phyloP scores from a whole-genome alignment of 2,888 invertebrate genomes.

The Euproctis similis region DNA sequence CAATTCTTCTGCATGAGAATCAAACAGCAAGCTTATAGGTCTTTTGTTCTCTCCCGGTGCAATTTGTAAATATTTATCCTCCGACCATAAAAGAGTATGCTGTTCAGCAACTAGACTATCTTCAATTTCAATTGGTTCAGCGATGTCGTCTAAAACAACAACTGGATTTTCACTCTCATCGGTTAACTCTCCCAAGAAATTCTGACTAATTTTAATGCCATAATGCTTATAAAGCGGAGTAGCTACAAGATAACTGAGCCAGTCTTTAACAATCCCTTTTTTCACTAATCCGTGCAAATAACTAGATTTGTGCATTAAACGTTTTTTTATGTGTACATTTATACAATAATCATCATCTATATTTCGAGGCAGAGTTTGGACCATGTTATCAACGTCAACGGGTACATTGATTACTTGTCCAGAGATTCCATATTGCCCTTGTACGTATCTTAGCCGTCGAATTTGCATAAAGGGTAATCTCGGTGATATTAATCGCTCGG shows the following conservation, averaged over 20 bases:
- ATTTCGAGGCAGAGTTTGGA: not conserved
- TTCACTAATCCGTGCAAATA: too few relatives aligned
- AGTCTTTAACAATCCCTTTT: not conserved
- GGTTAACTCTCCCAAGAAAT: conserved; percentile 3
- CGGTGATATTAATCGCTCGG: conserved; percentile 25
- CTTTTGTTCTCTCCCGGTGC: conserved; percentile 6
- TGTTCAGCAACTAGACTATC: conserved; percentile 3
- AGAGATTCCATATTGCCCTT: conserved; percentile 23
- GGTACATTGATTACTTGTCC: conserved; percentile 32
- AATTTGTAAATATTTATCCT: conserved; percentile 5
- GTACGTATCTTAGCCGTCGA: conserved; percentile 22
- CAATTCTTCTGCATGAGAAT: conserved; percentile 14
- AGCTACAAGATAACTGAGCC: too few relatives aligned
- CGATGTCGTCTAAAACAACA: conserved; percentile 1
- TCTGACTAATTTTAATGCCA: conserved; percentile 2
- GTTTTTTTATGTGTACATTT: not conserved
- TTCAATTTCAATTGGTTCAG: conserved; percentile 1
- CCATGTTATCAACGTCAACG: conserved; percentile 14
- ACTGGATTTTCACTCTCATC: conserved; percentile 5
- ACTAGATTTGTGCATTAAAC: too few relatives aligned
- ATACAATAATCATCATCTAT: not conserved
- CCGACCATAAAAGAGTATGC: conserved; percentile 12
- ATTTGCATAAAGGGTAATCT: conserved; percentile 30
- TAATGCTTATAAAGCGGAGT: conserved; percentile 6
- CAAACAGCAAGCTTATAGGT: conserved; percentile 4